A percentile compares a stretch with the other conserved stretches of the same genome.
phyloP scores from a whole-genome alignment of 2,113 vertebrate species.

The Triplophysa siluroides region DNA sequence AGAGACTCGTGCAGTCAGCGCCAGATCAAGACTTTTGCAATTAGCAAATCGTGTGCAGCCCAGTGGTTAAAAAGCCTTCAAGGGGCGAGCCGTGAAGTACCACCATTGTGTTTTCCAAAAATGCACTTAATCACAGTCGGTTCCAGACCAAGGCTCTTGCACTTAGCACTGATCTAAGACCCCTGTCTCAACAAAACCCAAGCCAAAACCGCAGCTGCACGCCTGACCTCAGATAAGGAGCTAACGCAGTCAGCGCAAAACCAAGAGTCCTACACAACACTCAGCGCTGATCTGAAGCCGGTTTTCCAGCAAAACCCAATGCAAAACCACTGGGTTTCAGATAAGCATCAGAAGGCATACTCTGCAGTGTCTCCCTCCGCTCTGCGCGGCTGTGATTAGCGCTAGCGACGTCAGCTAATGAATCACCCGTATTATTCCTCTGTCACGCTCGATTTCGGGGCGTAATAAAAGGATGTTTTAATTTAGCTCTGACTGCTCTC shows the following conservation, averaged over 20 bases:
- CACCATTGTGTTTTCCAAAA: too few relatives aligned
- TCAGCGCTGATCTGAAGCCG: constrained; percentile 8
- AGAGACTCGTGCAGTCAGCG: too few relatives aligned
- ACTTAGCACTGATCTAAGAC: not conserved
- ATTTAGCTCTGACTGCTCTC: constrained; percentile 23
- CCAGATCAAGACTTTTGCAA: not conserved
- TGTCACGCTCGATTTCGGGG: constrained; percentile 18
- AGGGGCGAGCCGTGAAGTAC: too few relatives aligned
- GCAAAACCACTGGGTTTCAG: not conserved
- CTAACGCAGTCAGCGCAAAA: not conserved
- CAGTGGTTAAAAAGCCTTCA: too few relatives aligned
- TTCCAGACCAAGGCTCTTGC: too few relatives aligned
- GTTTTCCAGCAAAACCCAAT: not conserved
- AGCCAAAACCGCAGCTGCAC: constrained; percentile 1
- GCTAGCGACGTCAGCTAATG: constrained; percentile 37
- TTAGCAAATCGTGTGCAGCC: too few relatives aligned
- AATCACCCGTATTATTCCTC: constrained; percentile 37
- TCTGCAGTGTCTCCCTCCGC: not conserved
- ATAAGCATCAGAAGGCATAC: constrained; percentile 8
- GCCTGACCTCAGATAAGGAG: not conserved
- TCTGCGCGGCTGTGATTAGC: constrained; percentile 42
- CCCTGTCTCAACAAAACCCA: not conserved
- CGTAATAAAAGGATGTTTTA: constrained; percentile 43
- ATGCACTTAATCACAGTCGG: too few relatives aligned
- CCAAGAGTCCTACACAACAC: not conserved